Percentiles rank a stretch among this genome's conserved stretches.
These are phyloP conservation scores for Montifringilla adamsi DNA, from an alignment of 2,113 vertebrate species.

Conservation along the genomic window DNA sequence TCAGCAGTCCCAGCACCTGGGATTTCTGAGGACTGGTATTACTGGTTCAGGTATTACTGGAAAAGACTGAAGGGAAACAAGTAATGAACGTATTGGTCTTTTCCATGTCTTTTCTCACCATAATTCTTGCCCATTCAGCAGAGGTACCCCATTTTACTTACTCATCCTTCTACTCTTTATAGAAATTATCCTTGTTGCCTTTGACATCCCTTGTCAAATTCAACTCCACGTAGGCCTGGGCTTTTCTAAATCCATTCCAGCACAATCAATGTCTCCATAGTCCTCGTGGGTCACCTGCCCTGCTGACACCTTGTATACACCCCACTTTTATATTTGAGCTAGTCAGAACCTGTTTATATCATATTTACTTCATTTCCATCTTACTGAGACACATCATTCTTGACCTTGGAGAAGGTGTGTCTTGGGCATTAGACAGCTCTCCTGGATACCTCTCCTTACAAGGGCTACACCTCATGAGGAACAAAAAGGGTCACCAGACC, in stretches of 20 bases:
- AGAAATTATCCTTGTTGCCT: not conserved
- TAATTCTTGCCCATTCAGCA: not conserved
- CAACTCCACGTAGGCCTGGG: not conserved
- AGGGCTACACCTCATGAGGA: fast-evolving
- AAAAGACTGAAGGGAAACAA: not conserved
- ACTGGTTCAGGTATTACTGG: not conserved
- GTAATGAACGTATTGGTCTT: not conserved
- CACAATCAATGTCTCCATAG: not conserved
- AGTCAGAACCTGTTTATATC: not conserved
- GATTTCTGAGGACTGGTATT: not conserved
- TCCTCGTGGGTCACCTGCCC: fast-evolving
- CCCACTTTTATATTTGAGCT: fast-evolving
- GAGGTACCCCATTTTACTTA: not conserved
- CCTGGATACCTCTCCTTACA: not conserved
- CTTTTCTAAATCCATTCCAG: not conserved
- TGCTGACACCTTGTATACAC: not conserved
- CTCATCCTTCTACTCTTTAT: not conserved
- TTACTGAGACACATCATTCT: fast-evolving
- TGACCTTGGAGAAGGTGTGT: not conserved
- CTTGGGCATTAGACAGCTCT: not conserved
- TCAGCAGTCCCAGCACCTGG: not conserved
- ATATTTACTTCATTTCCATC: not conserved
- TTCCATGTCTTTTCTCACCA: not conserved
- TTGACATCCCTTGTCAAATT: not conserved
- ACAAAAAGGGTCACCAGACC: not conserved